Conservation (phyloP, 2,113 vertebrate genomes). For the Xenus cinereus region DNA sequence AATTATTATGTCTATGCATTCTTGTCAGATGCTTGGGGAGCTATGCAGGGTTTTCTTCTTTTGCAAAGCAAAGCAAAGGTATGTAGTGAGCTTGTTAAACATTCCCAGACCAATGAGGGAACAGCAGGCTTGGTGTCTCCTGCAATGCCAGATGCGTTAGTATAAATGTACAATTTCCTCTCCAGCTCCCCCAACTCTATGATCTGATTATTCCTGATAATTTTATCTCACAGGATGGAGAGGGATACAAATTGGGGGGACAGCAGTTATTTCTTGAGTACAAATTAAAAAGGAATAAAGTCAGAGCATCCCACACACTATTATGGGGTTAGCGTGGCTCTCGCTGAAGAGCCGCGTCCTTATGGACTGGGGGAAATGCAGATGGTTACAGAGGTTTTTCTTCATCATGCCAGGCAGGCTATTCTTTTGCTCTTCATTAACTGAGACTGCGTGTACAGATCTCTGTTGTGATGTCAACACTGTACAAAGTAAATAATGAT, state of each 20-base stretch:
- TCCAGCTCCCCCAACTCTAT: not conserved
- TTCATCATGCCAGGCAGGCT: not conserved
- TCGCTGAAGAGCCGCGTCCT: not conserved
- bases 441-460: not conserved
- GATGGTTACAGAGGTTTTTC: not conserved
- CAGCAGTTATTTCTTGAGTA: not conserved
- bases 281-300: conserved; percentile 12
- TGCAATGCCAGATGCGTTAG: not conserved
- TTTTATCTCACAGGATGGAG: not conserved
- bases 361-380: not conserved
- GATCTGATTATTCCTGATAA: conserved; percentile 43
- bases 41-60: conserved; percentile 62
- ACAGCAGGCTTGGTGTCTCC: conserved; percentile 18
- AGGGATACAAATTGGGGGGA: not conserved
- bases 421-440: not conserved
- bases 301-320: not conserved
- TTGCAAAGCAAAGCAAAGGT: conserved; percentile 42
- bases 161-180: conserved; percentile 37
- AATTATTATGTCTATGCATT: conserved; percentile 85
- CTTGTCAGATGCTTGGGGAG: conserved; percentile 76
- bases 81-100: conserved; percentile 53
- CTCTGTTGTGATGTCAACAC: not conserved
- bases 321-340: not conserved
- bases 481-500: not conserved
- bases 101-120: conserved; percentile 45